Conservation (phyloP, 2,113 vertebrate genomes). For the chimpanzee (Pan troglodytes) region NHGRI_mPanTro3-v2.1_pri NC_072413.2:33582501-33583000, state of each 20-base stretch:
- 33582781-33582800: neutral
- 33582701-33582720: neutral
- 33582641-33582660: neutral
- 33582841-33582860: no score
- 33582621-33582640: neutral
- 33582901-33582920: neutral
- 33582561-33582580: neutral
- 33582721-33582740: no score
- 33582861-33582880: no score
- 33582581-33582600: neutral
- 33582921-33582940: neutral
- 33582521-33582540: no score
- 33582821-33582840: no score
- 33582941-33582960: neutral
- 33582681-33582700: neutral
- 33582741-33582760: accelerated
- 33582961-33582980: neutral
- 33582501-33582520: neutral
- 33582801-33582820: no score
- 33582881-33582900: no score
- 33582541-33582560: neutral
- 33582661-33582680: neutral
- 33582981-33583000: neutral
- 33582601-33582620: neutral
- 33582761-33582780: neutral